A percentile compares a stretch with the other conserved stretches of the same genome.
These are phyloP conservation scores for Silvanus unidentatus DNA, from an alignment of 2,888 invertebrate species.

Conservation along the genomic window DNA sequence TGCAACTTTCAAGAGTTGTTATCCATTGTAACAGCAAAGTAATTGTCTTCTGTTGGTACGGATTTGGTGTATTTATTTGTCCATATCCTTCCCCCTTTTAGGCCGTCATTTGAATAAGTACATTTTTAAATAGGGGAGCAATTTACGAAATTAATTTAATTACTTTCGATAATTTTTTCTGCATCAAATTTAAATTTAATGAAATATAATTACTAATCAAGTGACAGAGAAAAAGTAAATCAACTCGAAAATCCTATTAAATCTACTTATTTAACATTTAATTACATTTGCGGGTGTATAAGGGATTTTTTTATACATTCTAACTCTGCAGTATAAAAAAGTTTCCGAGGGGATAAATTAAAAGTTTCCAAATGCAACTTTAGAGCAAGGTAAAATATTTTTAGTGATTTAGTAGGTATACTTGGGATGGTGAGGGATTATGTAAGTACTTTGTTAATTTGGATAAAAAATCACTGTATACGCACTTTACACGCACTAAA, in stretches of 20 bases:
- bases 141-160: no score
- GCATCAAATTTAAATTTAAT: constrained; percentile 18
- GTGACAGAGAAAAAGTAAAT: constrained; percentile 35
- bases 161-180: no score
- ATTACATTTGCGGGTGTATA: constrained; percentile 33
- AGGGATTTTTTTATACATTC: constrained; percentile 21
- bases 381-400: constrained; percentile 9
- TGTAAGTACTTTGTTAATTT: background rate
- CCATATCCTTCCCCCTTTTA: no score
- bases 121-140: constrained; percentile 13
- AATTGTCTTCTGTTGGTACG: constrained; percentile 1
- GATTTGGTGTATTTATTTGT: no score
- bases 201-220: constrained; percentile 31
- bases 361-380: constrained; percentile 25
- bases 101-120: constrained; percentile 1
- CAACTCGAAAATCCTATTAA: constrained; percentile 36
- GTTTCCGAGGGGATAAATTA: constrained; percentile 33
- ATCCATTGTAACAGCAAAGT: constrained; percentile 3
- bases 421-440: constrained; percentile 2
- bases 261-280: constrained; percentile 39
- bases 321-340: constrained; percentile 11
- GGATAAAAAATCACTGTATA: background rate
- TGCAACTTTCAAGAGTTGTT: constrained; percentile 11
- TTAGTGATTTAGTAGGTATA: constrained; percentile 10
- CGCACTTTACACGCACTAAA: constrained; percentile 1